These are phyloP conservation scores for Neodon shergylaensis DNA, from an alignment of 2,113 vertebrate species.

Conservation along the genomic window DNA sequence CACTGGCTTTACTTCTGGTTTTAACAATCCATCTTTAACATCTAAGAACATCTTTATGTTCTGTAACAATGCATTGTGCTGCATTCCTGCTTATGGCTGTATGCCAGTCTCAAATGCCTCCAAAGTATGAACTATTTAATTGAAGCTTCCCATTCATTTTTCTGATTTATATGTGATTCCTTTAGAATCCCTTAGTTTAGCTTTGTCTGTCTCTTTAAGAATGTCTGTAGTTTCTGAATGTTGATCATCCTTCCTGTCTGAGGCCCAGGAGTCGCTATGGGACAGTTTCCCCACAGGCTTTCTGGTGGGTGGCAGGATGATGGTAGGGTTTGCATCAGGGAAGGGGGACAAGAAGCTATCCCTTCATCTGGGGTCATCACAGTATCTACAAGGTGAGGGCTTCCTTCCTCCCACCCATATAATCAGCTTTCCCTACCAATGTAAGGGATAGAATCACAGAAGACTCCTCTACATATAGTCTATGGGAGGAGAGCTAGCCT, in stretches of 20 bases:
- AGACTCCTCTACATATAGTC: not conserved
- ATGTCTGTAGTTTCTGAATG: not conserved
- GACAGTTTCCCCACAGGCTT: no score
- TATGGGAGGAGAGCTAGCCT: not conserved
- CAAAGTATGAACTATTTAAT: not conserved
- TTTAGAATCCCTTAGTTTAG: not conserved
- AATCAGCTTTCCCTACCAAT: not conserved
- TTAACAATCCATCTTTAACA: not conserved
- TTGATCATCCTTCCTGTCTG: not conserved
- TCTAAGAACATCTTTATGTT: not conserved
- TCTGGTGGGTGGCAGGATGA: not conserved
- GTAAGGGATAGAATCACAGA: not conserved
- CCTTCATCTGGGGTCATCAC: not conserved
- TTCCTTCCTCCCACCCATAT: not conserved
- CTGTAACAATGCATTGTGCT: not conserved
- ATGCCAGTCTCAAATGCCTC: not conserved
- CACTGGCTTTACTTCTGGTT: not conserved
- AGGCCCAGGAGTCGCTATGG: not conserved
- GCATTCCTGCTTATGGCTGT: not conserved
- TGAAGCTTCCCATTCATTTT: not conserved
- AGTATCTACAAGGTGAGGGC: not conserved
- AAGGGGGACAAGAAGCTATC: not conserved
- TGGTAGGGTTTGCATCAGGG: not conserved
- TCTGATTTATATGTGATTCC: not conserved
- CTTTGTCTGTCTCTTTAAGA: not conserved